Conservation (phyloP, 2,888 invertebrate genomes). For the Tanytarsus gracilentus region DNA sequence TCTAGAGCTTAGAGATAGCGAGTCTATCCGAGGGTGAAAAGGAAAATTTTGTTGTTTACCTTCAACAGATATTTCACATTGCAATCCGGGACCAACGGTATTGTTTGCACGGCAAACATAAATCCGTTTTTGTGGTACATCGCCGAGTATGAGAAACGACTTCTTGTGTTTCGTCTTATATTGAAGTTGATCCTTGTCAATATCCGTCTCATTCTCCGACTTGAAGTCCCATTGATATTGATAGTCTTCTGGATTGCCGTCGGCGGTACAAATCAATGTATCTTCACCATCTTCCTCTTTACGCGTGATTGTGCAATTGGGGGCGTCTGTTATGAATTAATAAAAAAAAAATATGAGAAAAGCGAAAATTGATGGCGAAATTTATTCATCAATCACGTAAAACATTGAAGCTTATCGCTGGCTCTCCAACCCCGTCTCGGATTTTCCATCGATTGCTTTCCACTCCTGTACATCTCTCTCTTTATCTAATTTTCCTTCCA, state of each 20-base stretch:
- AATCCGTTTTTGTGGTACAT: constrained; percentile 55
- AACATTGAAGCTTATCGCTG: not conserved
- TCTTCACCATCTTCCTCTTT: constrained; percentile 63
- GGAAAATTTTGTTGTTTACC: constrained; percentile 44
- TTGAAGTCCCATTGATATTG: constrained; percentile 77
- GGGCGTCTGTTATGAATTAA: constrained; percentile 53
- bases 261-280: constrained; percentile 69
- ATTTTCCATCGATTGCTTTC: too few species aligned
- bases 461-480: too few species aligned
- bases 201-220: constrained; percentile 70
- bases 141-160: constrained; percentile 53
- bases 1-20: constrained; percentile 31
- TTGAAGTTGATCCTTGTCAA: constrained; percentile 36
- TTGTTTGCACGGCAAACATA: constrained; percentile 82
- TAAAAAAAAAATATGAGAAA: constrained; percentile 1
- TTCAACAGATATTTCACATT: constrained; percentile 59
- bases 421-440: too few species aligned
- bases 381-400: not conserved
- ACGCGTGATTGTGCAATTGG: constrained; percentile 72
- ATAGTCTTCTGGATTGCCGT: constrained; percentile 69
- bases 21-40: not conserved
- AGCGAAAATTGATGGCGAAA: not conserved
- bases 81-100: constrained; percentile 58
- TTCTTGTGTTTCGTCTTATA: not conserved
- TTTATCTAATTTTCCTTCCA: too few species aligned